Percentiles rank a stretch among this genome's conserved stretches.
phyloP scores from a whole-genome alignment of 1,140 invertebrate species.

The Hermatobates lingyangjiaoensis region DNA sequence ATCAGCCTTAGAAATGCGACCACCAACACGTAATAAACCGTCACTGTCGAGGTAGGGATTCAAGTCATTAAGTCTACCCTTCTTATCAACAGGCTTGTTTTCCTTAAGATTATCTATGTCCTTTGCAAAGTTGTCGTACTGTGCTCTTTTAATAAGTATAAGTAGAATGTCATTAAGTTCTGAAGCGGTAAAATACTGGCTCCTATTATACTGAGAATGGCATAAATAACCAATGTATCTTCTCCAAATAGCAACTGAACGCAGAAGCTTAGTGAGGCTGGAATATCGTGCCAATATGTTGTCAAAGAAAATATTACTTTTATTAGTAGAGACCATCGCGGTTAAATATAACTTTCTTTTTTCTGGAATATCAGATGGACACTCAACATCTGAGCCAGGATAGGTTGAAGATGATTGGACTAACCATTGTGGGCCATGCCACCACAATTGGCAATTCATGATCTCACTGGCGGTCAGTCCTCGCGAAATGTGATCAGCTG shows the following conservation, averaged over 20 bases:
- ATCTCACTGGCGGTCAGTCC: not conserved
- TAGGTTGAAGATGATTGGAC: not conserved
- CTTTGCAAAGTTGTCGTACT: not conserved
- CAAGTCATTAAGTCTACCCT: not conserved
- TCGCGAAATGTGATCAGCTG: not conserved
- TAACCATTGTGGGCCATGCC: not conserved
- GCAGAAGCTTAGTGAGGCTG: not conserved
- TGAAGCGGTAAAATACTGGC: not conserved
- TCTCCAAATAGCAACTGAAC: not conserved
- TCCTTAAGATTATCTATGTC: not conserved
- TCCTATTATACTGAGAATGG: not conserved
- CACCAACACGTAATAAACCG: conserved; percentile 24
- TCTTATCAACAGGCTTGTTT: not conserved
- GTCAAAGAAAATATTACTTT: not conserved
- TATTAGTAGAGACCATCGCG: not conserved
- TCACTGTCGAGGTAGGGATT: conserved; percentile 23
- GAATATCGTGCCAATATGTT: not conserved
- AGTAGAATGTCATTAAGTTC: not conserved
- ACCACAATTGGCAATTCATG: not conserved
- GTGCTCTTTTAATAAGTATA: not conserved
- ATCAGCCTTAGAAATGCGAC: conserved; percentile 21
- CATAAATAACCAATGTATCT: not conserved
- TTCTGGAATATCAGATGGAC: not conserved
- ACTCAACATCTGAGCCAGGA: not conserved
- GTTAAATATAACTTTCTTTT: not conserved